Base-by-base conservation (phyloP, 2,113 vertebrate genomes). In the Aegotheles bennettii region DNA sequence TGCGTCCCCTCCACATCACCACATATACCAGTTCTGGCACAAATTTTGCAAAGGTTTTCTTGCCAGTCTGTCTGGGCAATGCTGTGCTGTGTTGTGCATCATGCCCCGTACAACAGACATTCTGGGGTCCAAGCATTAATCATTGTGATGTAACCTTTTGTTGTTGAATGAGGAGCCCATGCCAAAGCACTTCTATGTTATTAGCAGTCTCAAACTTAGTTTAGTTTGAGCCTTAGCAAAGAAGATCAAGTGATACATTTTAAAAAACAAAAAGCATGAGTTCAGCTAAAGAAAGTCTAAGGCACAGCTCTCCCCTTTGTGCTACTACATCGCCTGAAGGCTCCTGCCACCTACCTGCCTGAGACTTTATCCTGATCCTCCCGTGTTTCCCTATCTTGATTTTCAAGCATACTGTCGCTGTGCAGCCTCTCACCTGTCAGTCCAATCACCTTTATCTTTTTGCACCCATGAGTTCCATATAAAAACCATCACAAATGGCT, bases 61-160 rank as follows among this genome's bases (percentile, higher is more conserved):
- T 33, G 25, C 13, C 74, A 64, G 2, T 14, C 10, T 71, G 20
- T 43, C 65, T 38, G 43, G 47, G 45, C 35, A 74, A 11, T 0
- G 2, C 6, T 8, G 21, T 7, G 14, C 21, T 35, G 16, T 21
- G 7, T 21, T 2, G 0, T 17, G 4, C 35, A 77, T 43, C 13
- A 42, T 51, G 18, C 26, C 12, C 35, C 3, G 2, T 8, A 36
- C 19, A 76, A 25, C 5, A 45, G 76, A n/a, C 5, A 12, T 16
- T 36, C 59, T 33, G 15, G 29, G 23, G 11, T n/a, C 33, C 38
- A 42, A 80, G 7, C 15, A 42, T 65, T 65, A 68, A 43, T 42
- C 48, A 42, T 5, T 21, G 4, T n/a, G 15, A 54, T 80, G 33
- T 16, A 35, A 4, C 35, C 14, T 53, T 56, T 13, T 0, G 3